phyloP scores from a whole-genome alignment of 2,113 vertebrate species.

The Chrysemys picta region DNA sequence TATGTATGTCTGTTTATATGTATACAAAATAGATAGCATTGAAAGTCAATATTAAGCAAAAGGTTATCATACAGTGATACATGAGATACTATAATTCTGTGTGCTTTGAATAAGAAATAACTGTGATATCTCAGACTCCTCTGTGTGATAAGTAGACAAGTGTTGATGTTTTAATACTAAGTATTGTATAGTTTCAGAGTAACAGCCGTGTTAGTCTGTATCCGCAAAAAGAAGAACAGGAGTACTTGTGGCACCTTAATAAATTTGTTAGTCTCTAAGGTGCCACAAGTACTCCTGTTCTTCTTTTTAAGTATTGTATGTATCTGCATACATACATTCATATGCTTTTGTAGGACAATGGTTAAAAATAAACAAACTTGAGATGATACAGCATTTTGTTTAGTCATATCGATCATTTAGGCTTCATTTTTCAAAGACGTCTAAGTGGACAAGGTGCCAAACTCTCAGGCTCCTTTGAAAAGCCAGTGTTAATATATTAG shows the following conservation, averaged over 20 bases:
- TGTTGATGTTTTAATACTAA: not conserved
- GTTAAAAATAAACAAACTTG: not conserved
- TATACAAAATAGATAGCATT: not conserved
- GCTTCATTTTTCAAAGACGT: not conserved
- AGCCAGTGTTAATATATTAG: not conserved
- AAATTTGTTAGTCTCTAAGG: too few species aligned
- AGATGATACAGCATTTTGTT: conserved; percentile 10
- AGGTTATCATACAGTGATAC: not conserved
- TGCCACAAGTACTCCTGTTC: too few species aligned
- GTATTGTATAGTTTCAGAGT: too few species aligned
- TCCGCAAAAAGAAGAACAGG: too few species aligned
- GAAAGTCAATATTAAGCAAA: not conserved
- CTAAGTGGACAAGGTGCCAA: not conserved
- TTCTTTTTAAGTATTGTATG: not conserved
- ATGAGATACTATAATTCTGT: not conserved
- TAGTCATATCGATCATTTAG: not conserved
- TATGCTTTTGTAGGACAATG: not conserved
- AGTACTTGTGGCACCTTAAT: too few species aligned
- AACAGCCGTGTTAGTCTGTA: too few species aligned
- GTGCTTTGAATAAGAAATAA: not conserved
- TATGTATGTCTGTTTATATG: not conserved
- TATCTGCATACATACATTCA: not conserved
- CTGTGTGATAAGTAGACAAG: not conserved
- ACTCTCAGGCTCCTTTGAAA: not conserved
- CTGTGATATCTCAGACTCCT: not conserved